These are phyloP conservation scores for Sylvia atricapilla DNA, from an alignment of 2,113 vertebrate species.

Conservation along the genomic window DNA sequence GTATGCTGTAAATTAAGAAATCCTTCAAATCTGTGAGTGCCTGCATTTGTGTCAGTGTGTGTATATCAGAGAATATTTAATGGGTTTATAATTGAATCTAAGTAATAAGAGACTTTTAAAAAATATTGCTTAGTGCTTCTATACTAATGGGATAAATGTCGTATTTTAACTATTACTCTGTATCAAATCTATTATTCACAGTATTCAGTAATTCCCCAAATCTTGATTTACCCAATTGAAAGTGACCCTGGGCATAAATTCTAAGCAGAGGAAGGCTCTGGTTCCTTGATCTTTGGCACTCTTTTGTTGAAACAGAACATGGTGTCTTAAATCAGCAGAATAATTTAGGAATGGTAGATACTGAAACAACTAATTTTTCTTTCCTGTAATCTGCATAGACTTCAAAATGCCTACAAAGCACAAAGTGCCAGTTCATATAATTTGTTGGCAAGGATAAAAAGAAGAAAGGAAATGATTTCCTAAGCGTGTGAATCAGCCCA, in stretches of 20 bases:
- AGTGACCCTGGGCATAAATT: slow-evolving; percentile 75
- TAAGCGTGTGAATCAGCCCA: slow-evolving; percentile 80
- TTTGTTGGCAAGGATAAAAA: slow-evolving; percentile 83
- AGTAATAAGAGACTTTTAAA: slow-evolving; percentile 50
- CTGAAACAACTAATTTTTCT: slow-evolving; percentile 81
- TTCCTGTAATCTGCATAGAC: slow-evolving; percentile 79
- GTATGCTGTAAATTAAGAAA: neutral
- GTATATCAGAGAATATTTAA: neutral
- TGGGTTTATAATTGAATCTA: slow-evolving; percentile 67
- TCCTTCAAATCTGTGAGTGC: neutral
- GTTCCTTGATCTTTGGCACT: slow-evolving; percentile 76
- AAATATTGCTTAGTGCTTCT: slow-evolving; percentile 58
- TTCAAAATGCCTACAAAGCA: slow-evolving; percentile 82
- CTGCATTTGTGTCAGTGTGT: neutral
- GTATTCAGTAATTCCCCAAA: slow-evolving; percentile 73
- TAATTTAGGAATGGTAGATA: slow-evolving; percentile 78
- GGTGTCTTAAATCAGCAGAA: slow-evolving; percentile 77
- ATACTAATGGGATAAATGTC: slow-evolving; percentile 73
- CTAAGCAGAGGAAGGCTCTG: slow-evolving; percentile 62
- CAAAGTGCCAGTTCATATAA: slow-evolving; percentile 80
- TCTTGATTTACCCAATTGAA: slow-evolving; percentile 77
- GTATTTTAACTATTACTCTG: slow-evolving; percentile 68
- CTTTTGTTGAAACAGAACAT: slow-evolving; percentile 72
- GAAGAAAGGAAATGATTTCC: slow-evolving; percentile 82
- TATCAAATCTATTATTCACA: slow-evolving; percentile 69